These are phyloP conservation scores for Melangyna quadrimaculata DNA, from an alignment of 2,888 invertebrate species.

Conservation along the genomic window DNA sequence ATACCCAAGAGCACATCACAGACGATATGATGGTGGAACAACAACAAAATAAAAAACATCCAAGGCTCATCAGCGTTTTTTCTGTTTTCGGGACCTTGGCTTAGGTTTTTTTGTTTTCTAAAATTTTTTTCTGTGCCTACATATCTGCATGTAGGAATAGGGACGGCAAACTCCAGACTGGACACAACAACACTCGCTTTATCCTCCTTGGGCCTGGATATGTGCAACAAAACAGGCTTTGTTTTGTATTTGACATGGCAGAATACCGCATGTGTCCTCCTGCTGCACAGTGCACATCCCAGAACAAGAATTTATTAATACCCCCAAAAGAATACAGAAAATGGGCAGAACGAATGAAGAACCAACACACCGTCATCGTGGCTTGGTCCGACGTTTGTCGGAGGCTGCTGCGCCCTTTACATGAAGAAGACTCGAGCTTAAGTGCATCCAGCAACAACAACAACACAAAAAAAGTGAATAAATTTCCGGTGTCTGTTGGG, in stretches of 20 bases:
- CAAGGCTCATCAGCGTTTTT: conserved; percentile 55
- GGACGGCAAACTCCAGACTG: conserved; percentile 10
- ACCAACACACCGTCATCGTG: conserved; percentile 32
- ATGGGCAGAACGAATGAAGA: conserved; percentile 45
- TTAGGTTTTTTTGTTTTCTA: conserved; percentile 42
- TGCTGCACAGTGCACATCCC: conserved; percentile 52
- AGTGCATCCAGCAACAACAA: conserved; percentile 17
- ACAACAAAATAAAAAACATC: background rate
- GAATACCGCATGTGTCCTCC: conserved; percentile 35
- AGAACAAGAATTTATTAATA: conserved; percentile 60
- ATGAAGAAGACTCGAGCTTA: conserved; percentile 10
- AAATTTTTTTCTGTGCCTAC: conserved; percentile 26
- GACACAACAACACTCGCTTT: conserved; percentile 20
- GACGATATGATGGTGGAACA: background rate
- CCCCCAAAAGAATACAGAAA: conserved; percentile 42
- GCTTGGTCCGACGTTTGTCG: background rate
- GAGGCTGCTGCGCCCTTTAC: conserved; percentile 38
- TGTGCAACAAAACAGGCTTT: conserved; percentile 31
- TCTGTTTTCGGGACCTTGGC: conserved; percentile 38
- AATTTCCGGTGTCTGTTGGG: conserved; percentile 58
- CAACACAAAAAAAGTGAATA: conserved; percentile 15
- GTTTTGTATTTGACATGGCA: conserved; percentile 29
- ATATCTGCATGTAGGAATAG: background rate
- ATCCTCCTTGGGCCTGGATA: background rate
- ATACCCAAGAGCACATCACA: background rate